A percentile compares a stretch with the other conserved stretches of the same genome.
These are phyloP conservation scores for Xiphophorus hellerii DNA, from an alignment of 2,113 vertebrate genomes.

Conservation along the genomic window DNA sequence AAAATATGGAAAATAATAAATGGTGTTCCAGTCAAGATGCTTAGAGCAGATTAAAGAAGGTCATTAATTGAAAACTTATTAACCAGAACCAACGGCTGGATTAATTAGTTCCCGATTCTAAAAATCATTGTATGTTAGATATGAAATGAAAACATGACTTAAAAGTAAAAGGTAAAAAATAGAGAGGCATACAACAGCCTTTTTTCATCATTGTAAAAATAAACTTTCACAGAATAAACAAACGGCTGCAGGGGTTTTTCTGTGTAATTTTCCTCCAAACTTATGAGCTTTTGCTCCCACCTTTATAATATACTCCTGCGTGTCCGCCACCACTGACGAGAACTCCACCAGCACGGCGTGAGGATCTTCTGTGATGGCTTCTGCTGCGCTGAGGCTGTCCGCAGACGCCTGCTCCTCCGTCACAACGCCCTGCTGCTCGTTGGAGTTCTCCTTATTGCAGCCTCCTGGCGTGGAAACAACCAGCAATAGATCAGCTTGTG, in stretches of 20 bases:
- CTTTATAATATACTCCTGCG: conserved; percentile 98
- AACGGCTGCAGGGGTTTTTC: too few species aligned
- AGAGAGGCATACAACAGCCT: too few species aligned
- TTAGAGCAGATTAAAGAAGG: not conserved
- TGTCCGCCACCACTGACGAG: conserved; percentile 95
- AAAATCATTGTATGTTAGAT: not conserved
- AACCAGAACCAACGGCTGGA: not conserved
- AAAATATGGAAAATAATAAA: not conserved
- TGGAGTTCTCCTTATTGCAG: conserved; percentile 84
- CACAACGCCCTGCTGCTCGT: conserved; percentile 54
- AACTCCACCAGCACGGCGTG: conserved; percentile 96
- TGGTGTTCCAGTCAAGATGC: too few species aligned
- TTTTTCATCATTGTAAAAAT: too few species aligned
- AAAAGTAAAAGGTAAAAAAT: too few species aligned
- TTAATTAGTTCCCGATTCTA: not conserved
- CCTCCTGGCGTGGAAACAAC: conserved; percentile 81
- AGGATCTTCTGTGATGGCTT: conserved; percentile 88
- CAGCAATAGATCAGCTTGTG: not conserved
- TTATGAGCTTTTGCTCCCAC: conserved; percentile 67
- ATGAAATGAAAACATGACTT: not conserved
- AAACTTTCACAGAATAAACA: too few species aligned
- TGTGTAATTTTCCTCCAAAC: too few species aligned
- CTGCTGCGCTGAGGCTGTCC: conserved; percentile 77
- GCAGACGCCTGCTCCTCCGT: conserved; percentile 78
- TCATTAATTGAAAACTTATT: not conserved